These are phyloP conservation scores for Acanthochromis polyacanthus DNA, from an alignment of 2,113 vertebrate species.

Conservation along the genomic window DNA sequence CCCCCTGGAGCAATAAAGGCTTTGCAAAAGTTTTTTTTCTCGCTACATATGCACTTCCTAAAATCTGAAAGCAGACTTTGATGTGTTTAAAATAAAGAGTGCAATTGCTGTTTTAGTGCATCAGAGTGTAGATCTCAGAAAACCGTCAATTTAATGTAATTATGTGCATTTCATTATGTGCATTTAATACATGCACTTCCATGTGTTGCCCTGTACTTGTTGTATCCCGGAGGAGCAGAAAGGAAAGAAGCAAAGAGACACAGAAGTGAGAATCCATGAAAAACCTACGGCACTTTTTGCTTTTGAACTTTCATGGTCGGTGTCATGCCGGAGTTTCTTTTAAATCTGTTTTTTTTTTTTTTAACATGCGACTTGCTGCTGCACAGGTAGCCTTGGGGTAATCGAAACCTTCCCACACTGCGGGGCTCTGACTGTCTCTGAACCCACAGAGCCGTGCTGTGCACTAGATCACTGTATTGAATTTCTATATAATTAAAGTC, in stretches of 20 bases:
- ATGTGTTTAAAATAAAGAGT: background rate
- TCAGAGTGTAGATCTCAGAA: background rate
- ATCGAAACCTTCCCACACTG: constrained; percentile 47
- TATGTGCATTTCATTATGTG: background rate
- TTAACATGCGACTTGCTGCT: constrained; percentile 23
- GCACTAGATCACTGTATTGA: constrained; percentile 75
- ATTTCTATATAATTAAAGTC: constrained; percentile 79
- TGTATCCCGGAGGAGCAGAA: constrained; percentile 1
- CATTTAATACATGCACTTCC: too few species aligned
- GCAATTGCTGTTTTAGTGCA: background rate
- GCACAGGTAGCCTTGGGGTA: constrained; percentile 50
- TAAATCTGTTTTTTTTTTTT: constrained; percentile 8
- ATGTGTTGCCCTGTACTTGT: background rate
- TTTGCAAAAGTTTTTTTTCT: background rate
- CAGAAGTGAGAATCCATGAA: background rate
- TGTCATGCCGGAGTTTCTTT: constrained; percentile 23
- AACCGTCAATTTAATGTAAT: background rate
- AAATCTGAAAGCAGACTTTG: background rate
- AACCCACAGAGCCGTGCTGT: constrained; percentile 45
- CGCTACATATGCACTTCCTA: background rate
- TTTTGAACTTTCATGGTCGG: constrained; percentile 8
- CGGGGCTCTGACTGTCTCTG: constrained; percentile 26
- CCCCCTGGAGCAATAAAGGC: background rate
- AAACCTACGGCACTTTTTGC: constrained; percentile 2
- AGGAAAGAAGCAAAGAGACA: background rate